Conservation (phyloP, 2,797 vertebrate genomes). For the Pyrocephalus nanus region DNA sequence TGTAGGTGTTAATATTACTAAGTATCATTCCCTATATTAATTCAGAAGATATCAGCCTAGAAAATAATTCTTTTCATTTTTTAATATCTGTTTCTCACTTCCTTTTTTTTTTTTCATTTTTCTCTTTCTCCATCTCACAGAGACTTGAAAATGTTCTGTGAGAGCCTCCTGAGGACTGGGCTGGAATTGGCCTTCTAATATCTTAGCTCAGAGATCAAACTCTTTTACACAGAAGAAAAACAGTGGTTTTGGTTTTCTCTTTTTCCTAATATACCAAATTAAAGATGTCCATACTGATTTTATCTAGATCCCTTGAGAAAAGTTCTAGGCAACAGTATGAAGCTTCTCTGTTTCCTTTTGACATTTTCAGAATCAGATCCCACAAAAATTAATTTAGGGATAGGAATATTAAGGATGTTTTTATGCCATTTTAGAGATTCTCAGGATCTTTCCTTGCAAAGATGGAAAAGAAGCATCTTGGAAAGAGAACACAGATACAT, state of each 20-base stretch:
- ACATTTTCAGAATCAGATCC: not conserved
- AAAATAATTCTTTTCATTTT: not conserved
- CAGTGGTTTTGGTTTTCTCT: not conserved
- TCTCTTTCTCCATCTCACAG: not conserved
- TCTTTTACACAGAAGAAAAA: not conserved
- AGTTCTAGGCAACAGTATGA: not conserved
- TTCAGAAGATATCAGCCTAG: not conserved
- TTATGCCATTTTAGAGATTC: not conserved
- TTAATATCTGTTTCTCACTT: not conserved
- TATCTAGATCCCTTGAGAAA: not conserved
- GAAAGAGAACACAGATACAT: not conserved
- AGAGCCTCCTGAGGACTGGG: conserved; percentile 1
- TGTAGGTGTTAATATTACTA: not conserved
- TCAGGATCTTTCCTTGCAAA: not conserved
- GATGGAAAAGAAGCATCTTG: not conserved
- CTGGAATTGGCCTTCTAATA: conserved; percentile 1
- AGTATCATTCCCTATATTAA: not conserved
- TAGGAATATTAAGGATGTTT: not conserved
- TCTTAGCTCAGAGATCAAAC: not conserved
- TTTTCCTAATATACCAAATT: not conserved
- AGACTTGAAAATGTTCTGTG: conserved; percentile 8
- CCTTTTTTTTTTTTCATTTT: not conserved
- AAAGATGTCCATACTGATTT: not conserved
- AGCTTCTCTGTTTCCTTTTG: not conserved
- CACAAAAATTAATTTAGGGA: not conserved